phyloP scores from a whole-genome alignment of 1,140 invertebrate species.

The Hestina assimilis region DNA sequence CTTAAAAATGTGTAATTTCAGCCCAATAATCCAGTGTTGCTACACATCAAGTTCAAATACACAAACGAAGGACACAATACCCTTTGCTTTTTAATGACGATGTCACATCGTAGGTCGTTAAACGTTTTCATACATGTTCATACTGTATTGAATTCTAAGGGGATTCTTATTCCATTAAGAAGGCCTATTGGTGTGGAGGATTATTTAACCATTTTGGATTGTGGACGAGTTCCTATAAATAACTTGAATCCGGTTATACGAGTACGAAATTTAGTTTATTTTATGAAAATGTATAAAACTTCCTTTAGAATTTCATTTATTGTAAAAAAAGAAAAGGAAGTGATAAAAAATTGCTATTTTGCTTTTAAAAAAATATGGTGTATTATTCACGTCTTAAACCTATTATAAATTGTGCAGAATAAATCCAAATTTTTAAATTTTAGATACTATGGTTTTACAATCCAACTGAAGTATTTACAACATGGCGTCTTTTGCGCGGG shows the following conservation, averaged over 20 bases:
- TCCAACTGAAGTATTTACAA: conserved; percentile 62
- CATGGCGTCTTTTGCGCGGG: conserved; percentile 62
- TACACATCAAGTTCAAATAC: conserved; percentile 59
- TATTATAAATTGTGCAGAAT: neutral
- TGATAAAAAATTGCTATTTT: too few species aligned
- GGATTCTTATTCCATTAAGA: conserved; percentile 51
- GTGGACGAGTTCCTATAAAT: conserved; percentile 70
- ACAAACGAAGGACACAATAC: conserved; percentile 45
- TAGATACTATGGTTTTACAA: conserved; percentile 71
- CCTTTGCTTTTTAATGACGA: conserved; percentile 57
- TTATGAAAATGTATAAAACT: neutral
- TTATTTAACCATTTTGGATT: conserved; percentile 56
- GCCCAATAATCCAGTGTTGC: conserved; percentile 46
- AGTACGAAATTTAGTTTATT: conserved; percentile 37
- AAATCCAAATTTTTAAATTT: conserved; percentile 4
- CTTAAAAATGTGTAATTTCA: conserved; percentile 34
- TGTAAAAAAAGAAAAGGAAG: too few species aligned
- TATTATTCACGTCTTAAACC: too few species aligned
- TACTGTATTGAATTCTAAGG: conserved; percentile 45
- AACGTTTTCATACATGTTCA: conserved; percentile 54
- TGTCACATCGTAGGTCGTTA: conserved; percentile 60
- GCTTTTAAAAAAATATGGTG: too few species aligned
- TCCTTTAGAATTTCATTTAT: too few species aligned
- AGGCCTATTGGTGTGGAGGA: conserved; percentile 33
- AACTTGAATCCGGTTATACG: conserved; percentile 71